Percentiles rank a stretch among this genome's conserved stretches.
Conservation (phyloP, 2,888 invertebrate genomes). For the Drosophila multiciliata region DNA sequence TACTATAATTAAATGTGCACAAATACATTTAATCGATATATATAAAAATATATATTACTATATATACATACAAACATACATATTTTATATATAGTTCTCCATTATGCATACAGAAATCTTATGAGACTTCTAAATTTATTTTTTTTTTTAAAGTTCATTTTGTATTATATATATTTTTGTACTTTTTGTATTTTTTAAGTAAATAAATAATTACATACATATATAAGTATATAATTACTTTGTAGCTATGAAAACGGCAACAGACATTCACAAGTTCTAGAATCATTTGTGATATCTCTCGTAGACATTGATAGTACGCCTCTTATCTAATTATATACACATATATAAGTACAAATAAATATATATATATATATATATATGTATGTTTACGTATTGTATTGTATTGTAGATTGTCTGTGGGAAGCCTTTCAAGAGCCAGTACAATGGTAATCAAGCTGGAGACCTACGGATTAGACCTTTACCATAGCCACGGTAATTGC, state of each 20-base stretch:
- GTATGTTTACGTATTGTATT: background rate
- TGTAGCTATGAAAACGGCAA: conserved; percentile 5
- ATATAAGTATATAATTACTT: background rate
- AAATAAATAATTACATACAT: background rate
- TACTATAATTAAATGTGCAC: background rate
- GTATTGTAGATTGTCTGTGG: conserved; percentile 10
- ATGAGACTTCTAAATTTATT: background rate
- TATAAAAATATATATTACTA: too few relatives aligned
- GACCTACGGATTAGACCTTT: conserved; percentile 19
- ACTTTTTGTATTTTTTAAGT: background rate
- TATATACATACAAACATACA: background rate
- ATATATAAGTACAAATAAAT: background rate
- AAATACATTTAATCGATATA: background rate
- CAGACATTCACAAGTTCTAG: conserved; percentile 1
- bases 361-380: background rate
- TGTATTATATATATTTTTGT: background rate
- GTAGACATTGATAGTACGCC: conserved; percentile 2
- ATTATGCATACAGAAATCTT: background rate
- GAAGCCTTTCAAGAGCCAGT: conserved; percentile 40
- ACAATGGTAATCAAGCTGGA: conserved; percentile 33
- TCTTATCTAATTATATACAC: conserved; percentile 7
- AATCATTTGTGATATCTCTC: conserved; percentile 3
- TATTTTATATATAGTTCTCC: background rate
- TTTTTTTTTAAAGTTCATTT: background rate
- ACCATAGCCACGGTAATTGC: conserved; percentile 39